phyloP scores from a whole-genome alignment of 2,888 invertebrate genomes.

The Mythimna loreyi region DNA sequence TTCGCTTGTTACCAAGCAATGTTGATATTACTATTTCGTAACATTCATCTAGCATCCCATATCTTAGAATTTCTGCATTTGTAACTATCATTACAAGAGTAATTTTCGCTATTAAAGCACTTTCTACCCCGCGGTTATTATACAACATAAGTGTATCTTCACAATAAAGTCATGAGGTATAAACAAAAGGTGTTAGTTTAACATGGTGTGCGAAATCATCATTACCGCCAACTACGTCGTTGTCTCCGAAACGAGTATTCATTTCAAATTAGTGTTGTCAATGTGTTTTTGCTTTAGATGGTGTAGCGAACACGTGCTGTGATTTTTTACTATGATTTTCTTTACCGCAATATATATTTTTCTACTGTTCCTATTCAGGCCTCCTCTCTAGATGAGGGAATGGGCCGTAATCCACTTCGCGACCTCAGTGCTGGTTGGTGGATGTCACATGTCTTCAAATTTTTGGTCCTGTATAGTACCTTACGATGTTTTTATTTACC shows the following conservation, averaged over 20 bases:
- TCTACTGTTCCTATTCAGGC: too few relatives aligned
- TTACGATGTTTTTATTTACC: too few relatives aligned
- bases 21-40: too few relatives aligned
- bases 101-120: background rate
- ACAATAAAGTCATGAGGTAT: background rate
- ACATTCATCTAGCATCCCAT: too few relatives aligned
- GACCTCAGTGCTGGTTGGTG: too few relatives aligned
- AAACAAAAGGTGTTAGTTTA: slow-evolving; percentile 12
- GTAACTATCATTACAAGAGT: background rate
- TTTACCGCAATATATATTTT: background rate
- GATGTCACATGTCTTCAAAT: too few relatives aligned
- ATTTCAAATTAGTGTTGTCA: slow-evolving; percentile 29
- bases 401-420: too few relatives aligned
- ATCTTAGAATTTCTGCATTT: background rate
- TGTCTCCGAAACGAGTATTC: slow-evolving; percentile 21
- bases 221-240: slow-evolving; percentile 9
- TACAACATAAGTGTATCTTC: slow-evolving; percentile 2
- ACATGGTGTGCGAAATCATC: slow-evolving; percentile 14
- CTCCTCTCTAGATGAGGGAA: too few relatives aligned
- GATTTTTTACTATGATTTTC: background rate
- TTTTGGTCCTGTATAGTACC: too few relatives aligned
- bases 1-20: background rate
- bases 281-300: slow-evolving; percentile 2
- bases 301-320: background rate
- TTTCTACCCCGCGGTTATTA: slow-evolving; percentile 12